These are phyloP conservation scores for Hypotaenidia okinawae DNA, from an alignment of 2,797 vertebrate genomes.

Conservation along the genomic window DNA sequence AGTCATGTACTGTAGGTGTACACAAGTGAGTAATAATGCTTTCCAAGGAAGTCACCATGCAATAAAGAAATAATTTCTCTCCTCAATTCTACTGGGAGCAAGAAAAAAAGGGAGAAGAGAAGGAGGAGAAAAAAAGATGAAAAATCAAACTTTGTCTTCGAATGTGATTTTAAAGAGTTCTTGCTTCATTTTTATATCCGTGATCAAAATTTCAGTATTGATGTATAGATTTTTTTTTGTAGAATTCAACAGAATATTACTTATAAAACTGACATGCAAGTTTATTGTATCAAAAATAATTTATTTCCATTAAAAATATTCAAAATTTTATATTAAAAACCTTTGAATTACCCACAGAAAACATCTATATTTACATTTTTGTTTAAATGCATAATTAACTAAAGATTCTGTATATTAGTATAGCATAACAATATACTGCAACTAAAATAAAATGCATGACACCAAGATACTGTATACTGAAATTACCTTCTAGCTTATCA, in stretches of 20 bases:
- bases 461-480: not conserved
- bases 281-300: not conserved
- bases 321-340: not conserved
- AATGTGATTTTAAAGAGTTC: not conserved
- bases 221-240: not conserved
- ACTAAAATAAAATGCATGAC: not conserved
- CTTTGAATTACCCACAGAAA: not conserved
- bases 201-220: not conserved
- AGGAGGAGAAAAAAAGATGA: not conserved
- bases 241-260: not conserved
- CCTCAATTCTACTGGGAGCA: not conserved
- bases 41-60: not conserved
- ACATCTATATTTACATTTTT: not conserved
- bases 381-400: not conserved
- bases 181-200: not conserved
- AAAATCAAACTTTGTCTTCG: not conserved
- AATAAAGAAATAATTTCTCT: not conserved
- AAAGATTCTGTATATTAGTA: not conserved
- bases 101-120: not conserved
- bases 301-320: not conserved
- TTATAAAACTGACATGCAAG: not conserved
- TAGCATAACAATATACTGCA: not conserved
- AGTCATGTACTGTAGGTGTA: conserved; percentile 7
- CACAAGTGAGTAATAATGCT: conserved; percentile 4
- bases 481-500: not conserved